Evolutionary conservation across 2,113 vertebrate genomes (phyloP), one percentile per base, ranked within the genome.

Genomic region (Oncorhynchus masou): DNA sequence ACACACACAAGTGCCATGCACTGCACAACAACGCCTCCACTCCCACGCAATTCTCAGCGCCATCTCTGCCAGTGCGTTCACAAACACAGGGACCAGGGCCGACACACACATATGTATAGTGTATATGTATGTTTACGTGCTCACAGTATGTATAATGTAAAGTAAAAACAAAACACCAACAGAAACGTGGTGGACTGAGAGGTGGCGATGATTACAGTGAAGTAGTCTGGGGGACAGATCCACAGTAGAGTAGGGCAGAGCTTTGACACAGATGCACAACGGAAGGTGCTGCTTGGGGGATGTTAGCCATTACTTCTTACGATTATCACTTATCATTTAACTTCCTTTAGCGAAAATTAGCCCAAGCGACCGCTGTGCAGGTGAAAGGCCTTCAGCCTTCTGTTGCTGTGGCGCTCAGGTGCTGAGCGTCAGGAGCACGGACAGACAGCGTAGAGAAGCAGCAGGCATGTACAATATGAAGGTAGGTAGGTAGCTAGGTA

Each of bases 1-100:
- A 16, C 29, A 39, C 71, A 64, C 51, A 73, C 71, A 54, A 5
- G 20, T 22, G 5, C 68, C 87, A 88, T 86, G 87, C 89, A 74
- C 45, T 81, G 75, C 49, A 78, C 67, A 72, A 68, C 54, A 75
- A 20, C n/a, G 59, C 7, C 59, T 62, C 59, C 59, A 7, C 19
- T 62, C 51, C 12, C n/a, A 62, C 16, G 59, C 59, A 62, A 9
- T 22, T 13, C 20, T 22, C 20, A 62, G 59, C 59, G 6, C 59
- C 59, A 8, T 22, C 5, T 22, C 20, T 24, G 59, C 59, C 59
- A 22, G 59, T 62, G 19, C n/a, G 59, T 24, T 22, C 59, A 62
- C 59, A 22, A 22, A 62, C 59, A 60, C 59, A 62, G 59, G 20
- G 59, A 22, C 20, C 20, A 62, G 9, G 59, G n/a, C 19, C 19